Evolutionary conservation across 2,113 vertebrate species (phyloP).

Genomic region (Cynocephalus volans): DNA sequence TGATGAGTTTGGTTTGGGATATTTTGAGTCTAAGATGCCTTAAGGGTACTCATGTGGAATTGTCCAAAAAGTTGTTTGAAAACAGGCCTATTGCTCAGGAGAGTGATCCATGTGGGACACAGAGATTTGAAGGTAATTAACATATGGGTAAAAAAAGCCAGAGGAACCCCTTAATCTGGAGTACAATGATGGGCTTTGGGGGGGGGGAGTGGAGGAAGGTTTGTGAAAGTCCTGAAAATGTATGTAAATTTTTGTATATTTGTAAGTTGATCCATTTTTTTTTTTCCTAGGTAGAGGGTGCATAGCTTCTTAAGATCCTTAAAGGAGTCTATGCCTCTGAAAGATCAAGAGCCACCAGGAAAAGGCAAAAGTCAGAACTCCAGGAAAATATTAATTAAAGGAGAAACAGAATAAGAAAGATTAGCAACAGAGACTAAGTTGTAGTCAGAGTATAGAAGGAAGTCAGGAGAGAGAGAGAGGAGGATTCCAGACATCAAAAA

Average conservation of each 20-base stretch:
- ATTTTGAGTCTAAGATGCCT: background rate
- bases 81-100: background rate
- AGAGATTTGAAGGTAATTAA: slow-evolving; percentile 28
- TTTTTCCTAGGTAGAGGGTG: accelerated
- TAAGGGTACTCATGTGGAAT: background rate
- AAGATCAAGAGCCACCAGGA: background rate
- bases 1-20: background rate
- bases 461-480: background rate
- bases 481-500: background rate
- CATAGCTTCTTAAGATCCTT: background rate
- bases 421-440: background rate
- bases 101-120: background rate
- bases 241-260: background rate
- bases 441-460: background rate
- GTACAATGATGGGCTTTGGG: background rate
- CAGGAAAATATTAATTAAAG: slow-evolving; percentile 30
- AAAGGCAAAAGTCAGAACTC: background rate
- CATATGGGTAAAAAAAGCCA: background rate
- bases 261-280: background rate
- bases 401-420: background rate
- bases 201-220: background rate
- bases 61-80: slow-evolving; percentile 21
- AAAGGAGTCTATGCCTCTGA: background rate
- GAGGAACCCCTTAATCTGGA: background rate
- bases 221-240: background rate